These are phyloP conservation scores for Gobiocypris rarus DNA, from an alignment of 2,113 vertebrate species.

Conservation along the genomic window DNA sequence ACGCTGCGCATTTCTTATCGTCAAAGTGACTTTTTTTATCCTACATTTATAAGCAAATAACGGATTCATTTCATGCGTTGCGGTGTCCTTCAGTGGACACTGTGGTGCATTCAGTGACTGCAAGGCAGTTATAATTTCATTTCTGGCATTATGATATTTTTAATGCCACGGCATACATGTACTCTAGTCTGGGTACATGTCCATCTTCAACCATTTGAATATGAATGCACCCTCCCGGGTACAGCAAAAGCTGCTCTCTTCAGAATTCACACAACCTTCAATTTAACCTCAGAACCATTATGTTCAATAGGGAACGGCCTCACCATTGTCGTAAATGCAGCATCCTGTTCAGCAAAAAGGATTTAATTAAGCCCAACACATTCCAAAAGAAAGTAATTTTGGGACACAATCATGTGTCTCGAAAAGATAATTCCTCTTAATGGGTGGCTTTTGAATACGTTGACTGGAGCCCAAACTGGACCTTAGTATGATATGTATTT, in stretches of 20 bases:
- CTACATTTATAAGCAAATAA: background rate
- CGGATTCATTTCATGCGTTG: background rate
- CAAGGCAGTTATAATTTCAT: background rate
- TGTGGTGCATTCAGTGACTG: background rate
- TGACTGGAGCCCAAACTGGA: constrained; percentile 68
- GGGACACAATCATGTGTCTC: constrained; percentile 78
- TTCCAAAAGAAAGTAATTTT: constrained; percentile 78
- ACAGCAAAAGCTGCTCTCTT: constrained; percentile 63
- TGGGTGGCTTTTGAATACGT: constrained; percentile 75
- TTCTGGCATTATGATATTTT: background rate
- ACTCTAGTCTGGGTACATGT: constrained; percentile 14
- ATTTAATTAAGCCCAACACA: constrained; percentile 78
- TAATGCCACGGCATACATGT: constrained; percentile 19
- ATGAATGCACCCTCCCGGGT: constrained; percentile 62
- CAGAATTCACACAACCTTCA: constrained; percentile 75
- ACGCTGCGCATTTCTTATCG: background rate
- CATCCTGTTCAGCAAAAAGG: constrained; percentile 74
- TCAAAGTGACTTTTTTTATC: background rate
- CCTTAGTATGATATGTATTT: constrained; percentile 66
- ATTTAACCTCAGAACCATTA: constrained; percentile 80
- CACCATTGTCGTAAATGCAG: constrained; percentile 77
- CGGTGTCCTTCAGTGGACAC: background rate
- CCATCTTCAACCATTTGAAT: constrained; percentile 70
- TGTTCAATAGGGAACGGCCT: constrained; percentile 70
- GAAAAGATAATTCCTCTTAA: constrained; percentile 82